Percentiles rank a stretch among this genome's conserved stretches.
Evolutionary conservation across 1,140 invertebrate genomes (phyloP).

Genomic region (Bombus huntii): DNA sequence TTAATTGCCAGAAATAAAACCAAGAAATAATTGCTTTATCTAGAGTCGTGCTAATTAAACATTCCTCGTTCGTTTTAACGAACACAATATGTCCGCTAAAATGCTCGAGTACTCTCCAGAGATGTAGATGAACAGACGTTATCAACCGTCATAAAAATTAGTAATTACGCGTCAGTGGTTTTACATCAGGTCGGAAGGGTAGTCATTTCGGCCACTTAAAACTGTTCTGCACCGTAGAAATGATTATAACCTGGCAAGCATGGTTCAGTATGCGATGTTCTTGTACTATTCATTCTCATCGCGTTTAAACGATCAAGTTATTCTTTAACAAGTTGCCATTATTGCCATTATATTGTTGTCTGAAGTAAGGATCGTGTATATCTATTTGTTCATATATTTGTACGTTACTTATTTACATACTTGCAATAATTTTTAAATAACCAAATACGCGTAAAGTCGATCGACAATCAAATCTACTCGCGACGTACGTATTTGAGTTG

Average conservation of each 20-base stretch:
- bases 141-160: constrained; percentile 8
- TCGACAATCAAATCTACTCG: no score
- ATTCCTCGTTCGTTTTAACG: not conserved
- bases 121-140: not conserved
- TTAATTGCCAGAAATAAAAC: not conserved
- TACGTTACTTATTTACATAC: no score
- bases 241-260: not conserved
- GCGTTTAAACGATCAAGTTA: no score
- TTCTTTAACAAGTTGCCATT: no score
- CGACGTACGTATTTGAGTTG: not conserved
- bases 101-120: not conserved
- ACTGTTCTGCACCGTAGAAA: not conserved
- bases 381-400: no score
- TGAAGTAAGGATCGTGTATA: no score
- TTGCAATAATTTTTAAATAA: no score
- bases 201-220: not conserved
- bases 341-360: no score
- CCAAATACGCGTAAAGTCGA: no score
- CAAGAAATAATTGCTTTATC: not conserved
- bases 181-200: not conserved
- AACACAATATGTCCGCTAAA: not conserved
- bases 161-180: not conserved
- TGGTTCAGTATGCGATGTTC: not conserved
- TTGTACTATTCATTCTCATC: not conserved
- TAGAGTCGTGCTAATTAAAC: not conserved